These are phyloP conservation scores for Corvus hawaiiensis DNA, from an alignment of 2,113 vertebrate genomes.

Conservation along the genomic window DNA sequence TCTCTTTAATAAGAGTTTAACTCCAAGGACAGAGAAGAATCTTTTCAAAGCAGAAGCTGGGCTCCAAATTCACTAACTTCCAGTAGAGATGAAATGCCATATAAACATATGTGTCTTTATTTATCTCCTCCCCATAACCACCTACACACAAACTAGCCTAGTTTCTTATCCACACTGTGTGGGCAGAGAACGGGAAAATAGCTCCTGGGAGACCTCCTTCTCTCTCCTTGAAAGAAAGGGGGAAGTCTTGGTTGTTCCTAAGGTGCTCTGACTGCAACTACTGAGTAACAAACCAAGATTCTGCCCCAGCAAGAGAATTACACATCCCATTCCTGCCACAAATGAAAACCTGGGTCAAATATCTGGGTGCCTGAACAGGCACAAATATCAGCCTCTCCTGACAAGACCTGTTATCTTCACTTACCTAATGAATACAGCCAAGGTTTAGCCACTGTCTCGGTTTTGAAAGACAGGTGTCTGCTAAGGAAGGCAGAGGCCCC, in stretches of 20 bases:
- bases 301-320: background rate
- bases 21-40: background rate
- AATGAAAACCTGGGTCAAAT: background rate
- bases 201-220: background rate
- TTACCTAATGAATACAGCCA: background rate
- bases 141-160: background rate
- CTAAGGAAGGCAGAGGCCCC: no score
- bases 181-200: background rate
- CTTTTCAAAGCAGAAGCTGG: background rate
- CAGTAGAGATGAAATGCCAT: background rate
- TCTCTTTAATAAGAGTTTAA: background rate
- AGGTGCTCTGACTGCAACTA: background rate
- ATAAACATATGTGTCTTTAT: slow-evolving; percentile 3
- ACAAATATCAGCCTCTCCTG: background rate
- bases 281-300: background rate
- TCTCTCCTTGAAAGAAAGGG: background rate
- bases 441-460: background rate
- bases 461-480: no score
- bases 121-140: background rate
- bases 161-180: background rate
- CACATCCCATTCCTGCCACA: background rate
- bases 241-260: background rate
- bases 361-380: background rate
- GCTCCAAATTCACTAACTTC: background rate
- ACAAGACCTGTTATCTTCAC: background rate